Evolutionary conservation across 2,888 invertebrate genomes (phyloP).

Genomic region (Macrophya annulata): DNA sequence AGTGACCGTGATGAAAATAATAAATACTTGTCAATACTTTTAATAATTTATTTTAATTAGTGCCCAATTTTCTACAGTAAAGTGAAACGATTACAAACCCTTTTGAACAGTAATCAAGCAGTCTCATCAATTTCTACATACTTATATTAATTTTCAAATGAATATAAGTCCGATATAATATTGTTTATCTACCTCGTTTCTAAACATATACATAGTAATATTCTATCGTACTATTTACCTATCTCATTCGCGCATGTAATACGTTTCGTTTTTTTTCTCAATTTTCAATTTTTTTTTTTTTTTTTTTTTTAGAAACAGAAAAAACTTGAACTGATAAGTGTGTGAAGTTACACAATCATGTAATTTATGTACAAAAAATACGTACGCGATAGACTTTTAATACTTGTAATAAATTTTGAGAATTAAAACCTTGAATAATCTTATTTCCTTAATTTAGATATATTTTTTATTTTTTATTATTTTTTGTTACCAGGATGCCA

Average conservation of each 20-base stretch:
- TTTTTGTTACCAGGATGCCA: slow-evolving; percentile 47
- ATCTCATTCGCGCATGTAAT: neutral
- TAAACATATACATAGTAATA: too few relatives aligned
- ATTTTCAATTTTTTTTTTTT: neutral
- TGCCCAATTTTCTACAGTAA: too few relatives aligned
- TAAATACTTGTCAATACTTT: too few relatives aligned
- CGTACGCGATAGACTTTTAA: neutral
- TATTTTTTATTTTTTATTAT: neutral
- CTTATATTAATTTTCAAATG: neutral
- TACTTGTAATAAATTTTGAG: neutral
- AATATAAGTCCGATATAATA: neutral
- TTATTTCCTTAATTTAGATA: neutral
- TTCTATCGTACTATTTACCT: neutral
- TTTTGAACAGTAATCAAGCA: neutral
- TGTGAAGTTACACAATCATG: neutral
- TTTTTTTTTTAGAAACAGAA: neutral
- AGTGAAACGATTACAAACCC: neutral
- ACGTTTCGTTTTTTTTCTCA: too few relatives aligned
- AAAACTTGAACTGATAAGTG: neutral
- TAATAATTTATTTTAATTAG: too few relatives aligned
- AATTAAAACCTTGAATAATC: neutral
- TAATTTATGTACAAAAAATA: neutral
- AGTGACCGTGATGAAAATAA: too few relatives aligned
- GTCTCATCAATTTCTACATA: neutral
- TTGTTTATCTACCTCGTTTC: too few relatives aligned